Evolutionary conservation across 2,797 vertebrate genomes (phyloP).

Genomic region (Peromyscus aztecus): DNA sequence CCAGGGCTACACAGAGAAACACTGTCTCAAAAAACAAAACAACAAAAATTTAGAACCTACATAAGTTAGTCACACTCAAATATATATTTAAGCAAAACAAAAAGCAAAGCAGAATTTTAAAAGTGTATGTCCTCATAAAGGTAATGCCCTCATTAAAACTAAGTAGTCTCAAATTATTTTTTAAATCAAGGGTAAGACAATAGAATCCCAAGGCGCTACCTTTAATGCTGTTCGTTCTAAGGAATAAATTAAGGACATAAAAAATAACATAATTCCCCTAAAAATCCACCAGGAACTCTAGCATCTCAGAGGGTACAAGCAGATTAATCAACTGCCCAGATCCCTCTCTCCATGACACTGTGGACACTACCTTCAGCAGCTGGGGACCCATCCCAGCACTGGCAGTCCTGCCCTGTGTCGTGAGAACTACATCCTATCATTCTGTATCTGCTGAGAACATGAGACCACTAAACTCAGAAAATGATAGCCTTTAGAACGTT

Average conservation of each 20-base stretch:
- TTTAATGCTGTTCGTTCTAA: conserved; percentile 18
- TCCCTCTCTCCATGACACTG: neutral
- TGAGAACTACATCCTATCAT: neutral
- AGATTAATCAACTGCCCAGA: neutral
- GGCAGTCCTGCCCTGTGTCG: neutral
- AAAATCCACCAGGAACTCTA: conserved; percentile 28
- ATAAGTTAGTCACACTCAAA: conserved; percentile 24
- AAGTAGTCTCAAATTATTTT: conserved; percentile 30
- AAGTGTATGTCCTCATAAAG: neutral
- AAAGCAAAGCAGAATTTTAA: neutral
- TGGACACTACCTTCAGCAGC: neutral
- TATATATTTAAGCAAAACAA: neutral
- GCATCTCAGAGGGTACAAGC: neutral
- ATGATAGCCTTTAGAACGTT: neutral
- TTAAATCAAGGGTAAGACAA: neutral
- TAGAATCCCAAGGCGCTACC: conserved; percentile 44
- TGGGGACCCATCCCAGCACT: neutral
- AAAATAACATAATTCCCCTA: neutral
- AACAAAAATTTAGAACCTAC: neutral
- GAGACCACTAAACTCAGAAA: neutral
- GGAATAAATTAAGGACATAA: conserved; percentile 8
- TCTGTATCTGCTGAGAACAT: neutral
- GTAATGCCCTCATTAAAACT: conserved; percentile 57
- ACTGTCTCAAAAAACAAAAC: neutral
- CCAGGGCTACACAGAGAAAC: neutral